Evolutionary conservation across 2,888 invertebrate species (phyloP), one percentile per base, ranked within the genome.

Genomic region (Lobophora halterata): DNA sequence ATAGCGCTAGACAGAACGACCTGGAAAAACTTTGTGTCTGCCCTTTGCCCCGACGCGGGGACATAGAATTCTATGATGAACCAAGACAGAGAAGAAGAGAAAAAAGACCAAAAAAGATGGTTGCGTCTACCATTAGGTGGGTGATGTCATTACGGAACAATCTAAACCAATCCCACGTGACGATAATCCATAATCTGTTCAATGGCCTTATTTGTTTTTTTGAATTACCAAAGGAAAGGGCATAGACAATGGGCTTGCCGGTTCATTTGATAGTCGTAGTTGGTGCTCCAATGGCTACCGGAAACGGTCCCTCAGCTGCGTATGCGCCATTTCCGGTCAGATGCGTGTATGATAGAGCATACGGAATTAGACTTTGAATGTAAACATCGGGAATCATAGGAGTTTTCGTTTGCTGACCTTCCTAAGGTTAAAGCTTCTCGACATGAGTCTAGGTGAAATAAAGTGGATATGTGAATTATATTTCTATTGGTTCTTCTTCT

Each of bases 251-350:
- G 52, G 68, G 50, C 49, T 77, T 71, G 69, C 67, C 79, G 79
- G 66, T 74, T 73, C 79, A 82, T 79, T 80, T 75, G 66, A 58
- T 64, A 73, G 71, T 71, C 64, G 36, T 14, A 27, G 62, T 63
- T 68, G 67, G 64, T 60, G 61, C 63, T 62, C 59, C 64, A 65
- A 77, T 71, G 73, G 73, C 67, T 63, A 69, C 58, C 74, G 81
- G 81, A 81, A 75, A 65, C 56, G 59, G 60, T 62, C 65, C 66
- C 67, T 67, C 72, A 64, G 65, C 63, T 66, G 74, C 70, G 67
- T 67, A 62, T 65, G 62, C 69, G 65, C 71, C 60, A 55, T 71
- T 79, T 82, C 83, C 83, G 79, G 81, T 79, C 76, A 73, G 60
- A 72, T 68, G 73, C 78, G 70, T 74, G 66, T 62, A 53, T 66